Evolutionary conservation across 2,797 vertebrate genomes (phyloP), one percentile per base, ranked within the genome.

Genomic region (Coregonus sp.): DNA sequence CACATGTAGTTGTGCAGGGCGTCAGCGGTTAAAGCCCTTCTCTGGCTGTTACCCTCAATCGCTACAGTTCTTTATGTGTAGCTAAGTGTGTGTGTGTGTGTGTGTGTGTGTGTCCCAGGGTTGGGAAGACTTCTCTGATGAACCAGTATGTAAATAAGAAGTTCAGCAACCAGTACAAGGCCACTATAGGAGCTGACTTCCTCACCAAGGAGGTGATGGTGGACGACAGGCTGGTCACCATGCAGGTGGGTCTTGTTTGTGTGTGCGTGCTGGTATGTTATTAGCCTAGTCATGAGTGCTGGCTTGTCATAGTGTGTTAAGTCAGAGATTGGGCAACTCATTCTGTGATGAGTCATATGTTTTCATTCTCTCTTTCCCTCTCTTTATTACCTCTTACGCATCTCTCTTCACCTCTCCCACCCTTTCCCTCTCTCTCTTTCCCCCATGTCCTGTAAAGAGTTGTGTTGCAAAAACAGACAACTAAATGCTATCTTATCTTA

Each of bases 161-260:
- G 73, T 91, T 91, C 77, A 91, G 89, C 77, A 91, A 90, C 80
- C 89, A 91, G 83, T 91, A 91, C 82, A 91, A 91, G 84, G 89
- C 89, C 33, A 91, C 89, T 7, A 90, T 91, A 51, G 89, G 89
- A 63, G 89, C 89, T 2, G 89, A 91, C 69, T 91, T 91, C 79
- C 86, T 91, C 35, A 91, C 88, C 47, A 91, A 90, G 80, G 88
- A 91, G 75, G 83, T 91, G 69, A 89, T 90, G 88, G 89, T 90
- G 72, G 87, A 91, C 15, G 87, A 90, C 75, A 74, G 83, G 70
- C 88, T 90, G 70, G 87, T 91, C 68, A 91, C 89, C 14, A 87
- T 91, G 85, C 89, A 91, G 89, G 89, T 91, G 74, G 33, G 74
- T 72, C 18, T 3, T 37, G 72, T 47, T 37, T 31, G 33, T 50